phyloP scores from a whole-genome alignment of 2,113 vertebrate genomes.

The Leptocoma aspasia region DNA sequence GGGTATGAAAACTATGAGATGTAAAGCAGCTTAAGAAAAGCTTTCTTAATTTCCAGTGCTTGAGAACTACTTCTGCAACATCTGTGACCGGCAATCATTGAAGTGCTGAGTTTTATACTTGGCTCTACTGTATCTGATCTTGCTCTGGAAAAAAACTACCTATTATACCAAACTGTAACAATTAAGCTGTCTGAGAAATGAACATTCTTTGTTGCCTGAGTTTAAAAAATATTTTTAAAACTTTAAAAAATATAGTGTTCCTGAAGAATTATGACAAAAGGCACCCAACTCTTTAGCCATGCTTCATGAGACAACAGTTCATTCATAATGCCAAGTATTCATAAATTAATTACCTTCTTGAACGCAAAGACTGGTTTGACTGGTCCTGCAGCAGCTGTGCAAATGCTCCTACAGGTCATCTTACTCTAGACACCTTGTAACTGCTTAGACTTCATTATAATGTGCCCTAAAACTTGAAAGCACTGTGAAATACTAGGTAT shows the following conservation, averaged over 20 bases:
- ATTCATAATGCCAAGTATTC: constrained; percentile 15
- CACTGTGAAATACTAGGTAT: neutral
- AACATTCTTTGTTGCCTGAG: neutral
- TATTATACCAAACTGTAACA: neutral
- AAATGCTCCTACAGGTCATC: neutral
- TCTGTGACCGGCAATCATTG: neutral
- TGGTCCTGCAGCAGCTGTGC: constrained; percentile 1
- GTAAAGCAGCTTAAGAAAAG: neutral
- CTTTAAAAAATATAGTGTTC: neutral
- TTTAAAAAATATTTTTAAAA: neutral
- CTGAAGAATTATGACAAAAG: neutral
- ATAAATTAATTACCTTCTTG: neutral
- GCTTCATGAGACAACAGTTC: neutral
- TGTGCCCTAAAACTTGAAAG: neutral
- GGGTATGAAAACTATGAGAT: neutral
- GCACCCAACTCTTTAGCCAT: neutral
- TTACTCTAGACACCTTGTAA: neutral
- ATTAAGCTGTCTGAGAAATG: neutral
- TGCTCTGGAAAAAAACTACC: neutral
- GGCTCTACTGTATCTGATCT: neutral
- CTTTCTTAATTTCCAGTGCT: neutral
- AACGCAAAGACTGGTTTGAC: neutral
- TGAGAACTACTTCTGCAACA: neutral
- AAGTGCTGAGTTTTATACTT: neutral
- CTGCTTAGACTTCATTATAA: neutral